A percentile compares a stretch with the other conserved stretches of the same genome.
Conservation (phyloP, 2,797 vertebrate genomes). For the Avahi laniger region DNA sequence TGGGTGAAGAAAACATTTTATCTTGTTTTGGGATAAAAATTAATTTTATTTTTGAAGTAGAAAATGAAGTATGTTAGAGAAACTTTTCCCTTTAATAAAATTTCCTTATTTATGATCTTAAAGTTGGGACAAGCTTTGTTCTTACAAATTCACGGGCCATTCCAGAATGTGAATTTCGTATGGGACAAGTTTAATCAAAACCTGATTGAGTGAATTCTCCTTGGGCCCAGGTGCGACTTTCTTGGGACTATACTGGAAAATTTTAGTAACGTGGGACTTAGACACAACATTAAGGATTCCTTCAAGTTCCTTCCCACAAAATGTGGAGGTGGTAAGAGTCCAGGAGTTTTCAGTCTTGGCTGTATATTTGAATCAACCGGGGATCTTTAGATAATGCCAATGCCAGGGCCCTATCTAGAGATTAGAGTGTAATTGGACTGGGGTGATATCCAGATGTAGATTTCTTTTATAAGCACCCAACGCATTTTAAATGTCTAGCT, state of each 20-base stretch:
- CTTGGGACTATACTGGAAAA: background rate
- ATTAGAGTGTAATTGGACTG: background rate
- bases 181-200: background rate
- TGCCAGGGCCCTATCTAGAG: background rate
- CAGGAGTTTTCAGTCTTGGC: background rate
- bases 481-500: background rate
- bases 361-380: background rate
- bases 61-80: constrained; percentile 35
- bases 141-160: background rate
- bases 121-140: background rate
- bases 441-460: background rate
- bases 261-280: background rate
- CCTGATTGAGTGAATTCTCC: background rate
- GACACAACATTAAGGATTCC: background rate
- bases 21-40: constrained; percentile 47
- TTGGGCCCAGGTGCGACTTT: background rate
- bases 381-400: background rate
- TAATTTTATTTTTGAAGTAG: constrained; percentile 34
- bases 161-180: background rate
- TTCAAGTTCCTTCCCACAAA: background rate
- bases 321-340: background rate
- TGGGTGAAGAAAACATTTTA: constrained; percentile 15
- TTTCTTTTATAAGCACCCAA: background rate
- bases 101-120: background rate
- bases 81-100: background rate